Conservation (phyloP, 2,797 vertebrate species). For the Lepidocolaptes lacrymiger region DNA sequence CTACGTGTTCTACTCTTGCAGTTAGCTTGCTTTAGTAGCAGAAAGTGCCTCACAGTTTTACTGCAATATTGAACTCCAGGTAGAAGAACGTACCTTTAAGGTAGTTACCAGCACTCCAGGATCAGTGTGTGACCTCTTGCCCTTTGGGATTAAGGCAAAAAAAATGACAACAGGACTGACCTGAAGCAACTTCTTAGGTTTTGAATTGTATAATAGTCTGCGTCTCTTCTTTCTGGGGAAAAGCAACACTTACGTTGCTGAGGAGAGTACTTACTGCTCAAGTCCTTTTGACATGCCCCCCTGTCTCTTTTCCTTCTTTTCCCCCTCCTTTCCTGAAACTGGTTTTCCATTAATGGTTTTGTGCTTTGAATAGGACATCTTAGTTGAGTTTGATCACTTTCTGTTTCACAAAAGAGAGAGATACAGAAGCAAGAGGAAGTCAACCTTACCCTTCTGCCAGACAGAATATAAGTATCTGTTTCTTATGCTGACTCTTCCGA, state of each 20-base stretch:
- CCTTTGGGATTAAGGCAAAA: background rate
- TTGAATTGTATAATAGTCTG: background rate
- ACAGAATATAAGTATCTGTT: background rate
- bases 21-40: background rate
- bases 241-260: background rate
- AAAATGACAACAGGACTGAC: background rate
- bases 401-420: background rate
- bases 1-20: constrained; percentile 11
- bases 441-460: rapidly evolving
- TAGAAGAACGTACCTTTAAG: background rate
- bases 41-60: background rate
- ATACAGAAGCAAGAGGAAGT: background rate
- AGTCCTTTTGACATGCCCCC: background rate
- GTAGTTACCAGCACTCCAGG: background rate
- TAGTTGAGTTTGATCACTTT: background rate
- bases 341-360: background rate
- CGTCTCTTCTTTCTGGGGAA: background rate
- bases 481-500: background rate
- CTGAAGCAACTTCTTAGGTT: background rate
- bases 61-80: background rate
- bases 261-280: background rate
- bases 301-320: background rate
- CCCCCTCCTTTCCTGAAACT: background rate
- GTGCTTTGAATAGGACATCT: background rate
- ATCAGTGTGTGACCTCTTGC: constrained; percentile 21